phyloP scores from a whole-genome alignment of 2,888 invertebrate species.

The Scrobipalpa atriplicella region DNA sequence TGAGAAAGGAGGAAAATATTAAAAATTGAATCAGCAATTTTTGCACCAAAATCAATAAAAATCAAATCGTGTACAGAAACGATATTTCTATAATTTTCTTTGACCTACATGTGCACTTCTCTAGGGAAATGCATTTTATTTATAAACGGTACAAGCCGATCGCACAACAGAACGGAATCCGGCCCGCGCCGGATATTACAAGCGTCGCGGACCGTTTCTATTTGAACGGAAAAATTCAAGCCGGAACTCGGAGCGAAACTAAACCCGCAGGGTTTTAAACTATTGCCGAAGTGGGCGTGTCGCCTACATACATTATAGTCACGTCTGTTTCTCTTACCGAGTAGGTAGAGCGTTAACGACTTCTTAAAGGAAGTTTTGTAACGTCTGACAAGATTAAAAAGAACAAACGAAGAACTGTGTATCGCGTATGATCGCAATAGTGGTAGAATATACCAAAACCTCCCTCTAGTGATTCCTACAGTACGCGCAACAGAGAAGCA shows the following conservation, averaged over 20 bases:
- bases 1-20: no score
- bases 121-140: constrained; percentile 11
- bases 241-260: background rate
- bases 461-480: no score
- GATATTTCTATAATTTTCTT: background rate
- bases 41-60: background rate
- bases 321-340: no score
- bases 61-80: background rate
- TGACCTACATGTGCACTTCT: constrained; percentile 7
- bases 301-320: background rate
- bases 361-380: no score
- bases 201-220: constrained; percentile 39
- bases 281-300: background rate
- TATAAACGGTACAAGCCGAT: constrained; percentile 28
- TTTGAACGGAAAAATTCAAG: background rate
- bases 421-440: no score
- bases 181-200: constrained; percentile 61
- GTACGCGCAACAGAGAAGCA: no score
- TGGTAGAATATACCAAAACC: no score
- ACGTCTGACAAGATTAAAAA: no score
- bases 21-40: no score
- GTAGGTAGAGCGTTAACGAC: no score
- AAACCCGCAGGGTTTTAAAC: background rate
- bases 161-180: constrained; percentile 35
- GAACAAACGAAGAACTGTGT: no score